Base-by-base conservation (phyloP, 1,140 invertebrate species). In the Drosophila tropicalis region DNA sequence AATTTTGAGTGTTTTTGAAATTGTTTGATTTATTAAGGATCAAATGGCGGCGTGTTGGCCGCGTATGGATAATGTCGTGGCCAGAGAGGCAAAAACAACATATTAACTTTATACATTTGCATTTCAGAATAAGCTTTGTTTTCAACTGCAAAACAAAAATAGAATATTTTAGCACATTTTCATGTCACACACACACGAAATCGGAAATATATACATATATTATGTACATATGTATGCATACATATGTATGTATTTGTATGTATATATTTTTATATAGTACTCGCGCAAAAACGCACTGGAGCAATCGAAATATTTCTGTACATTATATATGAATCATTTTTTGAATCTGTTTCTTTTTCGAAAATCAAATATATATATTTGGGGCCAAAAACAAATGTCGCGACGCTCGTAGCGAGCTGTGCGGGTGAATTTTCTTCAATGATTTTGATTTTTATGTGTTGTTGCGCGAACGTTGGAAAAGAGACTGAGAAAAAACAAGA, bases 111-210 rank as follows among this genome's bases (percentile, higher is more conserved):
- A 89, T 77, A 89, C 72, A 87, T 79, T 89, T 87, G 83, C 83
- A 87, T 87, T 70, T 89, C 83, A 69, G n/a, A 51, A 64, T 66
- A 29, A 61, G 25, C 64, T 56, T 72, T 70, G 71, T 70, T 69
- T 29, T 80, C 73, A 83, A 89, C 83, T 87, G 83, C 76, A 87
- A 87, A 83, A 83, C 89, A 87, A 83, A 87, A 87, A 87, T 87
- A 87, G 83, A 87, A 89, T 55, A 64, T 83, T 87, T 83, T 89
- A 87, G 75, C 76, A 76, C 69, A 78, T 79, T 83, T 87, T 86
- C 79, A 67, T 83, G 83, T 89, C 82, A 67, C 75, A 70, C 55
- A 62, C 32, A 36, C 68, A 76, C 62, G 67, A 73, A 40, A 62
- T 58, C 41, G 54, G 64, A 68, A 63, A 87, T 87, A 78, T 62